phyloP scores from a whole-genome alignment of 2,888 invertebrate species.

The Trichopria drosophilae region DNA sequence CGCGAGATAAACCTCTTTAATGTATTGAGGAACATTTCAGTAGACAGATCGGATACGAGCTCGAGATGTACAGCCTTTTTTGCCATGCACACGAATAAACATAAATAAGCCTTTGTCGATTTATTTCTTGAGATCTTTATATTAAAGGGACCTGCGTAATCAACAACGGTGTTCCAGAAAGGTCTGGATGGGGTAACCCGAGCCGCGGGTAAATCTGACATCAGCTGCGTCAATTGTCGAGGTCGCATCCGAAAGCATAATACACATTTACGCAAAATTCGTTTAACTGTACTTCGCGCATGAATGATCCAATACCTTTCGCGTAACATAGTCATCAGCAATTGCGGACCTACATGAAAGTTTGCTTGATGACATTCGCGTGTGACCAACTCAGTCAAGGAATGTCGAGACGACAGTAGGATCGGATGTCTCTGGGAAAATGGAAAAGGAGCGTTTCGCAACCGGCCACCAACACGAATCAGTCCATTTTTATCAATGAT shows the following conservation, averaged over 20 bases:
- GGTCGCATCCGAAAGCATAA: neutral
- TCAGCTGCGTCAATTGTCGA: neutral
- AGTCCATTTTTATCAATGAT: too few species aligned
- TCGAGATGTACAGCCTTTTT: neutral
- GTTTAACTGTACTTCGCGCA: neutral
- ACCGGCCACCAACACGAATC: too few species aligned
- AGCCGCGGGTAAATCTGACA: neutral
- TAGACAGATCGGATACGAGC: neutral
- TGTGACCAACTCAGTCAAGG: too few species aligned
- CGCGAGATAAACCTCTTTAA: neutral
- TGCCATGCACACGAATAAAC: slow-evolving; percentile 1
- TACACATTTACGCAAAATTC: neutral
- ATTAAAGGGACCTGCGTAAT: slow-evolving; percentile 1
- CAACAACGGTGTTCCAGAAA: neutral
- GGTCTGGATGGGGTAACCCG: neutral
- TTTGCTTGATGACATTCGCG: too few species aligned
- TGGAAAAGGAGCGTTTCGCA: too few species aligned
- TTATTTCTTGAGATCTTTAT: neutral
- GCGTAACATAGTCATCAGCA: too few species aligned
- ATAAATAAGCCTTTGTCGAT: neutral
- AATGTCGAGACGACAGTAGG: too few species aligned
- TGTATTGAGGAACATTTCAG: neutral
- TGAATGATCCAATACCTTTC: neutral
- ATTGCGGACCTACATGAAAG: too few species aligned
- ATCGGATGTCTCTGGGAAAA: too few species aligned